Evolutionary conservation across 2,113 vertebrate species (phyloP).

Genomic region (Odontesthes bonariensis): DNA sequence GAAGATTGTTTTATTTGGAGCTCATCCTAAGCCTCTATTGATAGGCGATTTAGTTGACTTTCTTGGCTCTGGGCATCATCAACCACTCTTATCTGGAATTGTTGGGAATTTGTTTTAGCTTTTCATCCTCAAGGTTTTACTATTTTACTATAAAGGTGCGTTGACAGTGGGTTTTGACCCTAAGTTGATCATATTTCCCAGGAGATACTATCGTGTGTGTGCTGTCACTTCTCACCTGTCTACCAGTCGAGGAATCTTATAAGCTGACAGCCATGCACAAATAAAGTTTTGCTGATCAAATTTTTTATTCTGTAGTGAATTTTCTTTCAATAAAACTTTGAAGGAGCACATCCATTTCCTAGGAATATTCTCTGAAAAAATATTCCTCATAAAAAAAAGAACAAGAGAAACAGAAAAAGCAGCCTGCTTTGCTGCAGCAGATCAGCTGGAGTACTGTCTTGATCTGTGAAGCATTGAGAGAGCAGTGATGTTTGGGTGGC

Average conservation of each 20-base stretch:
- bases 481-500: background rate
- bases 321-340: background rate
- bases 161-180: constrained; percentile 1
- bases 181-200: background rate
- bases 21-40: constrained; percentile 70
- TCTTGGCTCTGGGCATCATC: constrained; percentile 45
- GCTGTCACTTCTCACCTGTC: background rate
- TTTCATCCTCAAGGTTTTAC: constrained; percentile 7
- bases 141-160: background rate
- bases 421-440: background rate
- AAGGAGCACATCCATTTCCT: background rate
- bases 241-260: background rate
- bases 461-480: background rate
- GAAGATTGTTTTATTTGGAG: constrained; percentile 81
- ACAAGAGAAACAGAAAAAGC: background rate
- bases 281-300: no score
- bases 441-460: background rate
- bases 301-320: no score
- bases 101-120: constrained; percentile 20
- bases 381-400: background rate
- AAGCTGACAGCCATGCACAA: no score
- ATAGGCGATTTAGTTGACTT: constrained; percentile 59
- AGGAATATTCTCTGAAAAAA: background rate
- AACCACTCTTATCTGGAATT: constrained; percentile 49
- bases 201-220: background rate